These are phyloP conservation scores for Aleadryas rufinucha DNA, from an alignment of 2,113 vertebrate genomes.

Conservation along the genomic window DNA sequence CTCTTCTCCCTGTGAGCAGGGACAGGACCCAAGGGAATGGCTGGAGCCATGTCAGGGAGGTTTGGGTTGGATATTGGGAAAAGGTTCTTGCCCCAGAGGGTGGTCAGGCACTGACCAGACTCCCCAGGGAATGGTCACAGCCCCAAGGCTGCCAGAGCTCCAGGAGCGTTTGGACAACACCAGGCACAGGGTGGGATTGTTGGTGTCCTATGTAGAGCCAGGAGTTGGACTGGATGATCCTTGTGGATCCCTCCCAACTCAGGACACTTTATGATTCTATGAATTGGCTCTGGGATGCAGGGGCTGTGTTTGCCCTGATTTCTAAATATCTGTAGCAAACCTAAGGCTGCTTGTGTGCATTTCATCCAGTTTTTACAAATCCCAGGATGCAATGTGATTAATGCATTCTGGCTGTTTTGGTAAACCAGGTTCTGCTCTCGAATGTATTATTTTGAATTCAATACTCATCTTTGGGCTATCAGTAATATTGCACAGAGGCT, in stretches of 20 bases:
- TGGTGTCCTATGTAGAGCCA: background rate
- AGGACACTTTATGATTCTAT: background rate
- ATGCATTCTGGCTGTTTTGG: background rate
- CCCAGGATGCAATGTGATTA: background rate
- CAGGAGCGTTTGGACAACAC: accelerated
- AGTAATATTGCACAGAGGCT: background rate
- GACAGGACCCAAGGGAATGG: background rate
- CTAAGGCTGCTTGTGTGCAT: background rate
- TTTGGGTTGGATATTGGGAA: background rate
- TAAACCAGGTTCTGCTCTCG: background rate
- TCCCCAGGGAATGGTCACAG: background rate
- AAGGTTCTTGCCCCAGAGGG: background rate
- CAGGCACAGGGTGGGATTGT: background rate
- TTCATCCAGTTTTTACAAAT: background rate
- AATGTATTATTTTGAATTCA: background rate
- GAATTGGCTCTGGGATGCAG: background rate
- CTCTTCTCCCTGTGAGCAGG: background rate
- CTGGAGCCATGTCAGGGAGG: background rate
- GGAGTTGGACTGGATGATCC: background rate
- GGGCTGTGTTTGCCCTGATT: background rate
- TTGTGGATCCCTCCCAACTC: background rate
- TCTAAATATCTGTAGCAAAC: background rate
- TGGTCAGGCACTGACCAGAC: background rate
- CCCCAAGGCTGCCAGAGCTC: background rate
- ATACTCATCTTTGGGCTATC: background rate